phyloP scores from a whole-genome alignment of 2,113 vertebrate genomes.

The Hippopotamus amphibius region DNA sequence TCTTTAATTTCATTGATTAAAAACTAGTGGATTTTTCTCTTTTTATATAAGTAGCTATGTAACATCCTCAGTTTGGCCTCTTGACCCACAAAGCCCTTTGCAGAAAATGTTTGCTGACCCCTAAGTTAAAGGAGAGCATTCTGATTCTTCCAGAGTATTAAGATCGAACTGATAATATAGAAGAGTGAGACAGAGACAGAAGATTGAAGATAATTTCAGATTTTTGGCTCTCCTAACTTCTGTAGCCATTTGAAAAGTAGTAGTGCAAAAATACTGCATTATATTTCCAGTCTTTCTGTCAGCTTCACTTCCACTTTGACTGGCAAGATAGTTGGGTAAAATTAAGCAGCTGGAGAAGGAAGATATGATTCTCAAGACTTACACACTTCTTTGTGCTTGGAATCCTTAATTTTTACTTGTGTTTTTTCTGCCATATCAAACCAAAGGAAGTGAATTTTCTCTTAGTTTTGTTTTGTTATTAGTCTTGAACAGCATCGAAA shows the following conservation, averaged over 20 bases:
- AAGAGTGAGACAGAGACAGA: background rate
- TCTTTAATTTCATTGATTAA: background rate
- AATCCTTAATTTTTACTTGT: background rate
- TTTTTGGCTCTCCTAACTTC: background rate
- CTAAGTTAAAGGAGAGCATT: slow-evolving; percentile 17
- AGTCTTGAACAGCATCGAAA: background rate
- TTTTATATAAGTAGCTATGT: background rate
- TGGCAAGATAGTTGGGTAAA: background rate
- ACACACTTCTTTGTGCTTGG: background rate
- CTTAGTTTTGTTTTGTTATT: slow-evolving; percentile 12
- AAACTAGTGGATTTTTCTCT: background rate
- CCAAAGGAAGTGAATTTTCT: slow-evolving; percentile 27
- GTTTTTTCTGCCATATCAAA: background rate
- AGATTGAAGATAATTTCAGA: background rate
- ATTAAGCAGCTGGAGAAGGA: background rate
- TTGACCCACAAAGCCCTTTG: background rate
- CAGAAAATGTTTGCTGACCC: background rate
- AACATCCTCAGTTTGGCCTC: slow-evolving; percentile 3
- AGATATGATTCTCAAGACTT: background rate
- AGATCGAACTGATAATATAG: background rate
- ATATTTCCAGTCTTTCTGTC: background rate
- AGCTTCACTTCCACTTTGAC: background rate
- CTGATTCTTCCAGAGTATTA: background rate
- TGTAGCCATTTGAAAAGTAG: background rate
- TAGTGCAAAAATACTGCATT: background rate